Evolutionary conservation across 1,140 invertebrate genomes (phyloP), one percentile per base, ranked within the genome.

Genomic region (Dendrolimus kikuchii): DNA sequence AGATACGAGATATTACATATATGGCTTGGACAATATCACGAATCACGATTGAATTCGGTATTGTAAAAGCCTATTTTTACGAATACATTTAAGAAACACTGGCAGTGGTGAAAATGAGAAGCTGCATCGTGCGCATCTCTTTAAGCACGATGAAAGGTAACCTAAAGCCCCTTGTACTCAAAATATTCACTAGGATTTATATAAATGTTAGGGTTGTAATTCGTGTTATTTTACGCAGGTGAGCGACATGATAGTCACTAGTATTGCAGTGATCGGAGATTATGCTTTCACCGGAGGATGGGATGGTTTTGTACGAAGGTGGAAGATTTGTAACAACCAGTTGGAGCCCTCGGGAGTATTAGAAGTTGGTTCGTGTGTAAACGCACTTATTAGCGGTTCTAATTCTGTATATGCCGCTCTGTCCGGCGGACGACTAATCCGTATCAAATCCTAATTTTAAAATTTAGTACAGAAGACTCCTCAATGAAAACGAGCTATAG

Each of bases 161-260:
- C 23, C 23, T 23, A 23, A 23, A 23, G 23, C 23, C 23, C 23
- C 23, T 23, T 23, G 23, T 23, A 23, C 1, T 23, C 23, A 23
- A 23, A 23, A 23, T 47, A 47, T 7, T 36, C 10, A 37, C 10
- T 47, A 23, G 23, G 23, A 23, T 23, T 23, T 23, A 23, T 23
- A 23, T 23, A 23, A 23, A 23, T 23, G n/a, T 44, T 37, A 37
- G 41, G 8, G 41, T 37, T 43, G 38, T 51, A 40, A 46, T 38
- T 59, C 55, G 54, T 48, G 46, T 53, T 7, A 43, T 40, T 49
- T 51, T 55, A 38, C 23, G 23, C 62, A 86, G 83, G 81, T 78
- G 4, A 86, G 83, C 46, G 80, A 86, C 36, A 84, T 86, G 83
- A 83, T 86, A 59, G 9, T 86, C n/a, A 86, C 80, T 38, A 72